phyloP scores from a whole-genome alignment of 2,888 invertebrate species.

The Tolmerus cingulatus region DNA sequence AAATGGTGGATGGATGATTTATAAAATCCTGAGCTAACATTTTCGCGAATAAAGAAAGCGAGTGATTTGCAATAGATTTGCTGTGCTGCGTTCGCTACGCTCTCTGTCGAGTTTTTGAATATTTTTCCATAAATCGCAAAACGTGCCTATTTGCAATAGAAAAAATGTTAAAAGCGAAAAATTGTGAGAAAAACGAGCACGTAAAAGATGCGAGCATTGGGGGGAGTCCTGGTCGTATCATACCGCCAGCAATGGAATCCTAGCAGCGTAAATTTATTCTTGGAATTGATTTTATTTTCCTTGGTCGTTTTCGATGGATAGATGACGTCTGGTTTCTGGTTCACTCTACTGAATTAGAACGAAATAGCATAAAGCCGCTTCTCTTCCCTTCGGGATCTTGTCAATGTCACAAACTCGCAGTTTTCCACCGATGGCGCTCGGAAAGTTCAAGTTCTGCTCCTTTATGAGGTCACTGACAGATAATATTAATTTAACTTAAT shows the following conservation, averaged over 20 bases:
- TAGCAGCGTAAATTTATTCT: not conserved
- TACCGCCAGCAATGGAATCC: not conserved
- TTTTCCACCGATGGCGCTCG: not conserved
- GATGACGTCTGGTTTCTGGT: conserved; percentile 30
- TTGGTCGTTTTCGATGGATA: not conserved
- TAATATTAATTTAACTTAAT: not conserved
- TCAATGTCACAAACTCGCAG: not conserved
- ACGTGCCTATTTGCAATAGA: not conserved
- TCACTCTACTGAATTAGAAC: conserved; percentile 14
- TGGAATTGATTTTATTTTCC: not conserved
- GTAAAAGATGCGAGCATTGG: not conserved
- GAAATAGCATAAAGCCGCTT: not conserved
- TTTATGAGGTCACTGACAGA: not conserved
- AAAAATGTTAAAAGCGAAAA: not conserved
- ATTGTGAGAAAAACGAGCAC: not conserved
- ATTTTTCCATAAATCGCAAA: conserved; percentile 23
- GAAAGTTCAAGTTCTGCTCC: not conserved
- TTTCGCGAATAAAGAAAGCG: conserved; percentile 18
- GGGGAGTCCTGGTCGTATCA: not conserved
- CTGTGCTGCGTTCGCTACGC: not conserved
- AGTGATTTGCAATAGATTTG: conserved; percentile 12
- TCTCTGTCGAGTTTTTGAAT: not conserved
- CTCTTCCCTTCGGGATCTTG: not conserved
- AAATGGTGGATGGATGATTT: conserved; percentile 38
- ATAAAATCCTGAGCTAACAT: conserved; percentile 35